Evolutionary conservation across 1,140 invertebrate species (phyloP).

Genomic region (Elymnias hypermnestra): DNA sequence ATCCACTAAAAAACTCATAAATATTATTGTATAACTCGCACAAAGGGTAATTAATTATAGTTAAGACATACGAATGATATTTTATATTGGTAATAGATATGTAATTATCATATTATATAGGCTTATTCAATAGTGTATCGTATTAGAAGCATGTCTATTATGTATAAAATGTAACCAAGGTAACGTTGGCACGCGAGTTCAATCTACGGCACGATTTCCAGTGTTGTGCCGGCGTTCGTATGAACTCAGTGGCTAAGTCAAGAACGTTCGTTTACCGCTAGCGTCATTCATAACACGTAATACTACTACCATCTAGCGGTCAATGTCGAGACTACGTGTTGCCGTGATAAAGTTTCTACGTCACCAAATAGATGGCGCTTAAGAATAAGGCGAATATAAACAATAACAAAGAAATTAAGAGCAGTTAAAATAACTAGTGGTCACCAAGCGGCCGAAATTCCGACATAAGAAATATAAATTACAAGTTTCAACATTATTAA

Average conservation of each 20-base stretch:
- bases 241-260: constrained; percentile 66
- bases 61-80: no score
- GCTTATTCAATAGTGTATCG: background rate
- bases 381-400: no score
- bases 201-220: constrained; percentile 41
- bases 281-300: constrained; percentile 49
- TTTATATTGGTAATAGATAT: no score
- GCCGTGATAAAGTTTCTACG: constrained; percentile 10
- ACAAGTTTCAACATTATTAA: no score
- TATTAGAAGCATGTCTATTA: constrained; percentile 9
- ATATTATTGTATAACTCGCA: no score
- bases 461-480: no score
- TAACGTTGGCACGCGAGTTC: constrained; percentile 37
- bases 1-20: no score
- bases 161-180: constrained; percentile 26
- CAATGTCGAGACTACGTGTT: constrained; percentile 61
- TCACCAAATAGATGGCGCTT: constrained; percentile 35
- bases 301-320: constrained; percentile 67
- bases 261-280: constrained; percentile 72
- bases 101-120: background rate
- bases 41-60: no score
- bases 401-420: no score
- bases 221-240: constrained; percentile 42
- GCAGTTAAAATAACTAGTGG: no score
- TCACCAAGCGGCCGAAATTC: no score